A percentile compares a stretch with the other conserved stretches of the same genome.
phyloP scores from a whole-genome alignment of 2,888 invertebrate genomes.

The Eulithis prunata region DNA sequence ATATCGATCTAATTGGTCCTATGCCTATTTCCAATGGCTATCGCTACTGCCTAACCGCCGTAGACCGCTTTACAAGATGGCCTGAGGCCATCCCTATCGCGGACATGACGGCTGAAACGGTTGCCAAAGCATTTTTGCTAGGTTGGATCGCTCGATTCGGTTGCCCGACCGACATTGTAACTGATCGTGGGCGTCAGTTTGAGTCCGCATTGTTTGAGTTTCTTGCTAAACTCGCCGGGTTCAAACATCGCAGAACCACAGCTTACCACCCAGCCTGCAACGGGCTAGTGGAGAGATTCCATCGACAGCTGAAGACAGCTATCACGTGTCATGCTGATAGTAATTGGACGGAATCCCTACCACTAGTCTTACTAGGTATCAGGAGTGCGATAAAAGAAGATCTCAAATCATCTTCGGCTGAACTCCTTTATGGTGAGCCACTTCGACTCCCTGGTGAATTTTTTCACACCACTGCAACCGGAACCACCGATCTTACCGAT shows the following conservation, averaged over 20 bases:
- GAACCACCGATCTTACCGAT: no score
- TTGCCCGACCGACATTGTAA: neutral
- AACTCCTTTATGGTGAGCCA: no score
- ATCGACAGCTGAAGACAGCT: neutral
- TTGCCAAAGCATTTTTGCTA: constrained; percentile 3
- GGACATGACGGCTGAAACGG: neutral
- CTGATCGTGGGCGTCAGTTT: no score
- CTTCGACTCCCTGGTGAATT: neutral
- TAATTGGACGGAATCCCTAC: neutral
- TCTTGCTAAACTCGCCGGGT: constrained; percentile 5
- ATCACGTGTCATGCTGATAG: constrained; percentile 10
- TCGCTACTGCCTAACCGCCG: constrained; percentile 44
- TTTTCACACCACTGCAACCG: no score
- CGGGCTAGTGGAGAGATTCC: neutral
- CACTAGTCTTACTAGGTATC: neutral
- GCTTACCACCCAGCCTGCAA: constrained; percentile 3
- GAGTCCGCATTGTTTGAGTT: constrained; percentile 1
- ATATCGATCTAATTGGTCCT: constrained; percentile 8
- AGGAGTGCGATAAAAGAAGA: constrained; percentile 1
- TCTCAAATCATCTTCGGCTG: neutral
- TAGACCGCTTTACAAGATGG: constrained; percentile 54
- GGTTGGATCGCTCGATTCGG: constrained; percentile 4
- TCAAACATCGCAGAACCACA: constrained; percentile 10
- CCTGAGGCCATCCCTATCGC: constrained; percentile 51
- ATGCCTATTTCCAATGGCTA: constrained; percentile 23